Evolutionary conservation across 2,797 vertebrate genomes (phyloP).

Genomic region (Oreochromis mossambicus): DNA sequence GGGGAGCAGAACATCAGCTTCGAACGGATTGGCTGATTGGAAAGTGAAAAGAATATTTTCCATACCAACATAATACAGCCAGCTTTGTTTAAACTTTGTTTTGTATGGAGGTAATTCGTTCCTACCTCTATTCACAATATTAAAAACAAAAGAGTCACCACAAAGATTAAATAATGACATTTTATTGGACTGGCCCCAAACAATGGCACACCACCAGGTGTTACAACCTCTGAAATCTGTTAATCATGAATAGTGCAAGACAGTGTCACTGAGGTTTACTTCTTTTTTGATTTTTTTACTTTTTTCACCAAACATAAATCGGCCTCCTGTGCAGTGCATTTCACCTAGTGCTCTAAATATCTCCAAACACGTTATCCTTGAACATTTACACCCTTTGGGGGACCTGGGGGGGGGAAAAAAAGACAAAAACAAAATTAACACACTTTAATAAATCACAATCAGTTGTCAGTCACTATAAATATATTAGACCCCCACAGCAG

Average conservation of each 20-base stretch:
- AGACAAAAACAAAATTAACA: rapidly evolving
- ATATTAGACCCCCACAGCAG: not conserved
- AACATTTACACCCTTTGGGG: conserved; percentile 44
- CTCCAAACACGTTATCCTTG: conserved; percentile 6
- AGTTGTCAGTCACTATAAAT: not conserved
- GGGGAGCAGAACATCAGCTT: not conserved
- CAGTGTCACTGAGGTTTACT: conserved; percentile 25
- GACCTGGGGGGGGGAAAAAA: conserved; percentile 41
- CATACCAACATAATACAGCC: not conserved
- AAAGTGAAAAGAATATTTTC: rapidly evolving
- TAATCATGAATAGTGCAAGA: conserved; percentile 36
- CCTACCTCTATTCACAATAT: not conserved
- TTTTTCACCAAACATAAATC: conserved; percentile 25
- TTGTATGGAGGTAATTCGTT: rapidly evolving
- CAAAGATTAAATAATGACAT: conserved; percentile 33
- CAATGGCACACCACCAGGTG: conserved; percentile 30
- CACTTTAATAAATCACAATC: not conserved
- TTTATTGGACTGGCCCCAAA: conserved; percentile 69
- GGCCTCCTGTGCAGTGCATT: conserved; percentile 45
- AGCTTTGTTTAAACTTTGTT: not conserved
- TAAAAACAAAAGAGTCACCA: not conserved
- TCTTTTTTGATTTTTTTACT: not conserved
- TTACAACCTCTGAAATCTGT: conserved; percentile 36
- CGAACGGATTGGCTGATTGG: not conserved
- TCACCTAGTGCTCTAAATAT: conserved; percentile 57